Base-by-base conservation (phyloP, 2,888 invertebrate species). In the Tortrix viridana region DNA sequence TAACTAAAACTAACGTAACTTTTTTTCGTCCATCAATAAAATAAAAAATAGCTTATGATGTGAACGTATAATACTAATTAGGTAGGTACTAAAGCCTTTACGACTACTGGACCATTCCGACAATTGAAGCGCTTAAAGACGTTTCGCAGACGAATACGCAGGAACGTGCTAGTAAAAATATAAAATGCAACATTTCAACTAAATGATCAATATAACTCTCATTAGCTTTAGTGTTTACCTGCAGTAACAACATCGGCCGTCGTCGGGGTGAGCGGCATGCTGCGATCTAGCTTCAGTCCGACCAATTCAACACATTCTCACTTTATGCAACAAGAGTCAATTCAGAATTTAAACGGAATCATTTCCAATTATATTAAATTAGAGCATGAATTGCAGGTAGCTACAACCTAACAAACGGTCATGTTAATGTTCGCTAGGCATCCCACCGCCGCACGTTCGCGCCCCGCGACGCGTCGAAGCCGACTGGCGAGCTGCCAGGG, bases 401-500 rank as follows among this genome's bases (percentile, higher is more conserved):
- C 41, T 41, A 14, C 5, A 41, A 41, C 16, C 14, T 41, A n/a
- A n/a, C 16, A 41, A 41, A 41, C 14, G 6, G 26, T 26, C 26
- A 41, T n/a, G 41, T 41, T 14, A 12, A 54, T 41, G 22, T 54
- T 74, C 72, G 76, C 72, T 68, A 69, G 66, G 72, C 75, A 77
- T 76, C 60, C 69, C 70, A 72, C 58, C 67, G 65, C 60, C 55
- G 70, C 78, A 75, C 71, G 72, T n/a, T n/a, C 76, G 71, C 66
- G 69, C 72, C 67, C 64, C 69, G 54, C 80, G 80, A 71, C 71
- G 74, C 76, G 70, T 74, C 72, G 69, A 65, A 68, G 72, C 71
- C 77, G 79, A 89, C 88, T 89, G 81, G 66, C 71, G 73, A 44
- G 32, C 18, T 22, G 65, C 44, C 66, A 67, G 69, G 70, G 64